Conservation (phyloP, 2,797 vertebrate species). For the Cuculus canorus region DNA sequence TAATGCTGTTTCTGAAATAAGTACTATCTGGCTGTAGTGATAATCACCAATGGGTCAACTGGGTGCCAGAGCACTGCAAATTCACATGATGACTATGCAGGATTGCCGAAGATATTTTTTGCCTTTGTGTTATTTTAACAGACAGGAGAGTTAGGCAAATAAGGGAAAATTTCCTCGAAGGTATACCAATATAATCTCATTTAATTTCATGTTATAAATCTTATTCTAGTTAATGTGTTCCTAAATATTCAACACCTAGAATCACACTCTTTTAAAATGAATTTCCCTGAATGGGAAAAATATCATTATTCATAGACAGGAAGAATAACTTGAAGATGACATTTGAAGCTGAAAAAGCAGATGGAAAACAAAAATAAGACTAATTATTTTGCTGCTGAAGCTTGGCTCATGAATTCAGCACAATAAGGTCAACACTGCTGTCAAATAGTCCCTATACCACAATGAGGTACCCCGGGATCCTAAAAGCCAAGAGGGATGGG, state of each 20-base stretch:
- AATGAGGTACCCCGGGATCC: not conserved
- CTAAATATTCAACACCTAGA: not conserved
- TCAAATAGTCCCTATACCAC: rapidly evolving
- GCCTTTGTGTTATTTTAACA: not conserved
- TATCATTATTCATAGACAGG: not conserved
- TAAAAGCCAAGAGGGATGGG: not conserved
- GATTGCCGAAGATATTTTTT: not conserved
- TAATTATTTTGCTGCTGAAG: not conserved
- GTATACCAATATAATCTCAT: not conserved
- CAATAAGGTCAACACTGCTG: not conserved
- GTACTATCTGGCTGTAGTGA: not conserved
- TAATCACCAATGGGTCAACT: conserved; percentile 8
- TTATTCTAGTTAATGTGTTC: not conserved
- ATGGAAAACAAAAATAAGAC: not conserved
- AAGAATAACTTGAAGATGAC: not conserved
- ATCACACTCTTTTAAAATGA: not conserved
- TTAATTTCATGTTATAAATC: not conserved
- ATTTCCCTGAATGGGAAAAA: not conserved
- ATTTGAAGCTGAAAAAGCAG: not conserved
- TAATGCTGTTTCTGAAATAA: conserved; percentile 26
- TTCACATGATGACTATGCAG: not conserved
- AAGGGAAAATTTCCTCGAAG: not conserved
- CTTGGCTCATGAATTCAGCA: not conserved
- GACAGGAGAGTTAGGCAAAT: not conserved
- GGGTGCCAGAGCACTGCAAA: not conserved